These are phyloP conservation scores for Campaea margaritaria DNA, from an alignment of 2,888 invertebrate genomes.

Conservation along the genomic window DNA sequence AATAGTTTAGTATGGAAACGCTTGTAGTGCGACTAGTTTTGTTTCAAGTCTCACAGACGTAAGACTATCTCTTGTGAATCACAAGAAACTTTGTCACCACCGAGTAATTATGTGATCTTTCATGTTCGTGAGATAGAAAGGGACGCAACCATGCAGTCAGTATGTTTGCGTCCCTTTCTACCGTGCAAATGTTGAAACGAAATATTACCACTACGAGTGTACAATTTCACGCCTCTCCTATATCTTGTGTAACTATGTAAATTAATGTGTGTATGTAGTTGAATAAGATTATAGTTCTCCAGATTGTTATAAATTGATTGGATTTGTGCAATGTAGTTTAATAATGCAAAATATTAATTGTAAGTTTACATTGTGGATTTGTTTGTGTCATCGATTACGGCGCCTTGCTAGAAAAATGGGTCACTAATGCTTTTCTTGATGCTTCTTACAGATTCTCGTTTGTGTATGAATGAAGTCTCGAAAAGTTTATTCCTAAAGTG, in stretches of 20 bases:
- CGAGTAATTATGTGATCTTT: too few relatives aligned
- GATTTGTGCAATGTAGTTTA: slow-evolving; percentile 76
- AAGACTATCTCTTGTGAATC: too few relatives aligned
- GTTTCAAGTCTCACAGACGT: slow-evolving; percentile 8
- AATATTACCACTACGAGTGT: slow-evolving; percentile 19
- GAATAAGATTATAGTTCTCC: slow-evolving; percentile 31
- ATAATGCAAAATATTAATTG: slow-evolving; percentile 25
- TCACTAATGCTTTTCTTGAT: not conserved
- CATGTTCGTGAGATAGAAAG: too few relatives aligned
- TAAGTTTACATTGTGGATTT: slow-evolving; percentile 7
- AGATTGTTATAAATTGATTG: slow-evolving; percentile 47
- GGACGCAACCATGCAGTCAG: too few relatives aligned
- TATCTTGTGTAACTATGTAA: slow-evolving; percentile 16
- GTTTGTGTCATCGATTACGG: not conserved
- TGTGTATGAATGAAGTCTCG: too few relatives aligned
- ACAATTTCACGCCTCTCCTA: not conserved
- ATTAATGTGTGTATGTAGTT: not conserved
- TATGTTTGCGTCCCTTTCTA: too few relatives aligned
- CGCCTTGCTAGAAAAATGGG: not conserved
- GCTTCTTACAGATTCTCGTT: too few relatives aligned
- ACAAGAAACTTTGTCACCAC: too few relatives aligned
- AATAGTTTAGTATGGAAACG: slow-evolving; percentile 24
- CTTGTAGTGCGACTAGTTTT: slow-evolving; percentile 20
- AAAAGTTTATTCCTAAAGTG: too few relatives aligned
- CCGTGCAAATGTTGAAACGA: not conserved